Percentiles rank a stretch among this genome's conserved stretches.
phyloP scores from a whole-genome alignment of 2,888 invertebrate species.

The Volucella inflata region DNA sequence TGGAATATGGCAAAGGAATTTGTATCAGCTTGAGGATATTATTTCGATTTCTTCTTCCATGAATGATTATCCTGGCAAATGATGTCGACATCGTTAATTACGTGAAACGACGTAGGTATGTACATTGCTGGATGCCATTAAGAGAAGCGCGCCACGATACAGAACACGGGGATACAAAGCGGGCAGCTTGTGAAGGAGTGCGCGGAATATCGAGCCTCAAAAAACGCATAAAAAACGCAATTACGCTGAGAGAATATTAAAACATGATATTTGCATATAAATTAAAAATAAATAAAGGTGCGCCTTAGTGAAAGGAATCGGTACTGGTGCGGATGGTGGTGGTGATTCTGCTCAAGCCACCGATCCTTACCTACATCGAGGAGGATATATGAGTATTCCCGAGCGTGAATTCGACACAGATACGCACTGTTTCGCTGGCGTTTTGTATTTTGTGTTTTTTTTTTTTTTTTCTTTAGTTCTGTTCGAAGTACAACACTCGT shows the following conservation, averaged over 20 bases:
- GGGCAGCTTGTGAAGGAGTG: no score
- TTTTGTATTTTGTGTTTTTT: not conserved
- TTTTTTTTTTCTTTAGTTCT: no score
- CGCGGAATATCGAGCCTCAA: not conserved
- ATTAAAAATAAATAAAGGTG: slow-evolving; percentile 75
- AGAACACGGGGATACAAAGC: slow-evolving; percentile 20
- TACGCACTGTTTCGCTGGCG: not conserved
- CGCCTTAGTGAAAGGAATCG: slow-evolving; percentile 9
- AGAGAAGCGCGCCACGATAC: slow-evolving; percentile 28
- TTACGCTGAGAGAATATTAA: slow-evolving; percentile 75
- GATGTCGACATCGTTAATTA: slow-evolving; percentile 70
- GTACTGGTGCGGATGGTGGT: no score
- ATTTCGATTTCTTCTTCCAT: slow-evolving; percentile 36
- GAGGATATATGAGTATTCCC: slow-evolving; percentile 22
- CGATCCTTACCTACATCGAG: not conserved
- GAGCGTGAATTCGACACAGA: not conserved
- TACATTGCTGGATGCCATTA: slow-evolving; percentile 46
- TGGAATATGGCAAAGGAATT: slow-evolving; percentile 8
- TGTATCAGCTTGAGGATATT: slow-evolving; percentile 17
- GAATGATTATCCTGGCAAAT: slow-evolving; percentile 51
- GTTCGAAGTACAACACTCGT: not conserved
- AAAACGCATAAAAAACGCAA: slow-evolving; percentile 64
- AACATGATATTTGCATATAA: slow-evolving; percentile 75
- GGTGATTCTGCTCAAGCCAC: no score
- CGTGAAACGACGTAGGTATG: slow-evolving; percentile 45